These are phyloP conservation scores for Sinotaia quadrata DNA, from an alignment of 2,888 invertebrate genomes.

Conservation along the genomic window DNA sequence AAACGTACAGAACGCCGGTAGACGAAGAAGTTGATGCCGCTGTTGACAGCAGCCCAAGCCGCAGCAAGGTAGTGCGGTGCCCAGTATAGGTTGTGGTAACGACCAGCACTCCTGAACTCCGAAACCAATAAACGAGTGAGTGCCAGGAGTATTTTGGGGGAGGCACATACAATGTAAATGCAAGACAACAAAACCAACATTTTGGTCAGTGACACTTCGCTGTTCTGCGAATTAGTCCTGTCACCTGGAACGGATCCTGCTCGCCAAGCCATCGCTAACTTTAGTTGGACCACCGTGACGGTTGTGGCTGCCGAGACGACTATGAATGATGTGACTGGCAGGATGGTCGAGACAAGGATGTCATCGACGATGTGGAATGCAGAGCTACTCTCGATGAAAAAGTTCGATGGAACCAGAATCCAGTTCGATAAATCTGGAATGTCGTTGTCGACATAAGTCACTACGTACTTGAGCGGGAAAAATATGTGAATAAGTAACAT, in stretches of 20 bases:
- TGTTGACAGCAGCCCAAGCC: neutral
- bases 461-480: neutral
- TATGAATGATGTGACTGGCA: neutral
- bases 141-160: neutral
- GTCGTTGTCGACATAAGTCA: neutral
- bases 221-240: too few relatives aligned
- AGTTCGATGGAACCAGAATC: neutral
- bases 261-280: neutral
- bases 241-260: too few relatives aligned
- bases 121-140: neutral
- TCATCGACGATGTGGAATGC: neutral
- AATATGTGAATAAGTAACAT: neutral
- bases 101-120: slow-evolving; percentile 4
- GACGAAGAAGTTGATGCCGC: neutral
- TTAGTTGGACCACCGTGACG: neutral
- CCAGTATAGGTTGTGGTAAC: slow-evolving; percentile 11
- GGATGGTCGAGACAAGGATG: neutral
- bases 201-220: slow-evolving; percentile 1
- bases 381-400: neutral
- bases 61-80: neutral
- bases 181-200: slow-evolving; percentile 10
- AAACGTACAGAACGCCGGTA: too few relatives aligned
- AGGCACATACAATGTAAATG: slow-evolving; percentile 11
- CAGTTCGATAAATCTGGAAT: neutral
- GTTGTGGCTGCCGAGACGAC: neutral